These are phyloP conservation scores for Asbolus verrucosus DNA, from an alignment of 1,140 invertebrate genomes.

Conservation along the genomic window DNA sequence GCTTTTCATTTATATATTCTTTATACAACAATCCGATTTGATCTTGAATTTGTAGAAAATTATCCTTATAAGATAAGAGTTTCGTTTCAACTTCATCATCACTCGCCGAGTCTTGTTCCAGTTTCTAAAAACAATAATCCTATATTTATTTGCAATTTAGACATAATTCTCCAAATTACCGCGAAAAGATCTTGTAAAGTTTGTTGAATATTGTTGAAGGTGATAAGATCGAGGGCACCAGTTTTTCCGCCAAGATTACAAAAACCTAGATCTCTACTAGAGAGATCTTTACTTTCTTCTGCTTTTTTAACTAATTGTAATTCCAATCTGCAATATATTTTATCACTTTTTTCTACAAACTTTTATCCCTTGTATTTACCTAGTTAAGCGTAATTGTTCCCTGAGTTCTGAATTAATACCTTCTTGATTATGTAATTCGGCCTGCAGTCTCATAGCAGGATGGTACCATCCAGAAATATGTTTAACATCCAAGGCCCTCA, in stretches of 20 bases:
- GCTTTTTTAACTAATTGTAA: conserved; percentile 42
- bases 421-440: conserved; percentile 73
- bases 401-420: conserved; percentile 71
- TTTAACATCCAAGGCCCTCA: conserved; percentile 75
- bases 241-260: neutral
- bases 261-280: too few relatives aligned
- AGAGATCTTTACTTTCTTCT: too few relatives aligned
- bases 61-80: conserved; percentile 45
- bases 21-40: conserved; percentile 58
- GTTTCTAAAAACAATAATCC: conserved; percentile 1
- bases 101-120: conserved; percentile 17
- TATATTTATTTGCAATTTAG: conserved; percentile 3
- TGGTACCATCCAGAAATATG: conserved; percentile 81
- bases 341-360: too few relatives aligned
- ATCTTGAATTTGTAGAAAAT: conserved; percentile 52
- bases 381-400: conserved; percentile 63
- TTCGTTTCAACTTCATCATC: conserved; percentile 19
- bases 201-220: conserved; percentile 7
- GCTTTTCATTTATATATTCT: conserved; percentile 56
- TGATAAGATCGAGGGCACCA: neutral
- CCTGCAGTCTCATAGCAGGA: conserved; percentile 78
- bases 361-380: too few relatives aligned
- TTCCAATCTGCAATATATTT: too few relatives aligned
- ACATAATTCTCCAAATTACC: neutral
- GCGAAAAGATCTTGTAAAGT: conserved; percentile 19